Evolutionary conservation across 2,113 vertebrate genomes (phyloP), one percentile per base, ranked within the genome.

Genomic region (Hassar affinis): DNA sequence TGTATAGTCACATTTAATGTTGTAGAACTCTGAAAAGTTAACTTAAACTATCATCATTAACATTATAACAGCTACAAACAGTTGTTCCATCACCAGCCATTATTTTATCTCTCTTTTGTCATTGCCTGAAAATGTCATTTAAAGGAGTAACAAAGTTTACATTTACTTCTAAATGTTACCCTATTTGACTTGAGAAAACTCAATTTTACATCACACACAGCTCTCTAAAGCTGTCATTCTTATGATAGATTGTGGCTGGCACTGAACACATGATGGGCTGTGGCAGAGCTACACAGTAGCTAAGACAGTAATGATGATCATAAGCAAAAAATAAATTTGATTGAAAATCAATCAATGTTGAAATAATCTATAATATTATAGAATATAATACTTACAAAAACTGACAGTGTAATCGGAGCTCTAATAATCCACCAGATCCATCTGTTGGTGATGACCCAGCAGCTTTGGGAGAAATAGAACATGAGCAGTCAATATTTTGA

Each of bases 381-480:
- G 12, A 27, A 49, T 38, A 27, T 27, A 51, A 57, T 90, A 90
- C 97, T 95, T 93, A 99, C 98, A 62, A 92, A 84, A 68, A 98
- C 91, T 52, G 96, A 94, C 59, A 98, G 89, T n/a, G 96, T 85
- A 69, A 98, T 94, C 0, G 98, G 97, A 80, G 96, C 97, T 85
- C 94, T 91, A 78, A 99, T 97, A 84, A 99, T 98, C 97, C 97
- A 99, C 97, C 97, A 98, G 90, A 97, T 95, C 86, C 90, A 92
- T 88, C 90, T 93, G 85, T 94, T 96, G 10, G 82, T 83, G 57
- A 96, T 96, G 18, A 79, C 90, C 98, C 98, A 99, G 92, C 98
- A 99, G 80, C 98, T 99, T 35, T 27, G 86, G 56, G 79, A 45
- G 77, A 59, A 86, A 3, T 83, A 15, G 82, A 62, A 77, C 0